A percentile compares a stretch with the other conserved stretches of the same genome.
Evolutionary conservation across 2,113 vertebrate species (phyloP).

Genomic region (Hydropotes inermis): DNA sequence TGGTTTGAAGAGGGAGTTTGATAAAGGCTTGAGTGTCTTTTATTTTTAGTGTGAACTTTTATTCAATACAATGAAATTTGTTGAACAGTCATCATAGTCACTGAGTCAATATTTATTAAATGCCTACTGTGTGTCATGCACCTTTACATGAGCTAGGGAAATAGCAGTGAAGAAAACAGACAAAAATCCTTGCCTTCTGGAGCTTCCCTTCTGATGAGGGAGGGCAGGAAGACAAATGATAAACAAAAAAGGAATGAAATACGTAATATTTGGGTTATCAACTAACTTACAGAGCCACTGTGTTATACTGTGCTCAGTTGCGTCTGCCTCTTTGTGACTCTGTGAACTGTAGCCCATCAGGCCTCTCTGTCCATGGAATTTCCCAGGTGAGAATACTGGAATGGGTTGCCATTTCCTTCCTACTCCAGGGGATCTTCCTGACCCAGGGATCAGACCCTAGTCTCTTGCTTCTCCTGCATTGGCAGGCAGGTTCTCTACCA

Average conservation of each 20-base stretch:
- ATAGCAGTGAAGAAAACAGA: background rate
- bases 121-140: background rate
- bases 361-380: background rate
- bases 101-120: background rate
- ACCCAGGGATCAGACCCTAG: background rate
- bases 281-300: background rate
- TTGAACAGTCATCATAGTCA: background rate
- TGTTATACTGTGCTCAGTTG: background rate
- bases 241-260: background rate
- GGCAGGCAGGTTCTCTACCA: background rate
- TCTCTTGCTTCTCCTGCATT: background rate
- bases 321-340: background rate
- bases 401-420: background rate
- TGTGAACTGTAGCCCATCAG: background rate
- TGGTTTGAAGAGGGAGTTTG: background rate
- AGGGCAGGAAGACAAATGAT: background rate
- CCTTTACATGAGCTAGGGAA: background rate
- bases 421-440: background rate
- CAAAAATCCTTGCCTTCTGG: background rate
- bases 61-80: background rate
- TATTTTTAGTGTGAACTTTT: conserved; percentile 32
- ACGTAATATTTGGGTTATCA: background rate
- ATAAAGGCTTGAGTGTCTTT: background rate
- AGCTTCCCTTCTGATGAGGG: background rate
- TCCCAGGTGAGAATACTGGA: background rate